These are phyloP conservation scores for Ormyrus labotus DNA, from an alignment of 2,888 invertebrate genomes.

Conservation along the genomic window DNA sequence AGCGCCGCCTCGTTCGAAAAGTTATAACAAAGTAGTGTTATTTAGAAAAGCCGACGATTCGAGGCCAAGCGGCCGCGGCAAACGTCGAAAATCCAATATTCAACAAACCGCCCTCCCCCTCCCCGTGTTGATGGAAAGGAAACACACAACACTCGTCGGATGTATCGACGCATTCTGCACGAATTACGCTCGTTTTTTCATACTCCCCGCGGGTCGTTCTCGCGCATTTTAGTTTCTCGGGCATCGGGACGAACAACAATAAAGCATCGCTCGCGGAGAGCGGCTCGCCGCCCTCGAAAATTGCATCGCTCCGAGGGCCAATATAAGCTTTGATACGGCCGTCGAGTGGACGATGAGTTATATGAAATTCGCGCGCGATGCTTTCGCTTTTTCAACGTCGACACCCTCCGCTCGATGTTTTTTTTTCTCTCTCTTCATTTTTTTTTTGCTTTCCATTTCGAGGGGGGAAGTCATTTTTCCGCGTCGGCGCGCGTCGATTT, in stretches of 20 bases:
- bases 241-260: constrained; percentile 22
- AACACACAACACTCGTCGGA: neutral
- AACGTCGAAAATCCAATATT: neutral
- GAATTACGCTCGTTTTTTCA: constrained; percentile 25
- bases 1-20: too few species aligned
- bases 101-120: neutral
- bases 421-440: constrained; percentile 17
- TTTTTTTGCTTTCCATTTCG: constrained; percentile 52
- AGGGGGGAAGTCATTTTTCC: constrained; percentile 71
- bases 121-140: neutral
- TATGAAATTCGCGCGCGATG: constrained; percentile 39
- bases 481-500: constrained; percentile 63
- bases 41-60: too few species aligned
- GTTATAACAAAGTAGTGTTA: too few species aligned
- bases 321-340: constrained; percentile 55
- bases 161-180: neutral
- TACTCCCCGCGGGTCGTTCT: neutral
- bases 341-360: constrained; percentile 56
- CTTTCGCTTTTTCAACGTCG: constrained; percentile 55
- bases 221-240: constrained; percentile 26
- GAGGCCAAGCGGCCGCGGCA: too few species aligned
- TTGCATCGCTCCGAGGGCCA: constrained; percentile 55
- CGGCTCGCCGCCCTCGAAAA: constrained; percentile 30
- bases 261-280: constrained; percentile 12
- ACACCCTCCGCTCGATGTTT: constrained; percentile 8